Evolutionary conservation across 2,113 vertebrate genomes (phyloP), one percentile per base, ranked within the genome.

Genomic region (Larimichthys crocea): DNA sequence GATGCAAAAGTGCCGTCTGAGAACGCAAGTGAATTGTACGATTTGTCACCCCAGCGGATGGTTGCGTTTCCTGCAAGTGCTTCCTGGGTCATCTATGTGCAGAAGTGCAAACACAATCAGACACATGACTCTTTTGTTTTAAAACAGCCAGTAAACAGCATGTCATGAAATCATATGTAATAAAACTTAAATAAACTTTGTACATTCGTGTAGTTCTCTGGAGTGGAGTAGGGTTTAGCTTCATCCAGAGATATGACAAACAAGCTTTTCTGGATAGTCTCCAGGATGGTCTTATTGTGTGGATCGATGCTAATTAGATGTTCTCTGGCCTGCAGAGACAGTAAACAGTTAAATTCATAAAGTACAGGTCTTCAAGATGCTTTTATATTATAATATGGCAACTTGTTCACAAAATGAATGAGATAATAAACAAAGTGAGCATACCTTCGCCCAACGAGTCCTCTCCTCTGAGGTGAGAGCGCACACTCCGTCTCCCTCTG

Each of bases 21-120:
- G 77, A 96, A 99, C 66, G 89, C 85, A 15, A 99, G 70, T 3
- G 84, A 81, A n/a, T 96, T 98, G 92, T 98, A 99, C 10, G 98
- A 98, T 91, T 99, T 99, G 92, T 99, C 98, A 50, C 98, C 98
- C 98, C 98, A 99, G 88, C 97, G 97, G 29, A 94, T 63, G 9
- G 95, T 95, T 0, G 97, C 96, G 88, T 99, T 91, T 50, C 98
- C 98, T 29, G 7, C 19, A 1, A 99, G 82, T 0, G 92, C 75
- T 85, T 94, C 73, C 66, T 52, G 29, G 0, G 92, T 93, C 26
- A 97, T 0, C 98, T 99, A 90, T 73, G 91, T 48, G 20, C 88
- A 72, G 75, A 91, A 63, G 42, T 46, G 6, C 10, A 62, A 75
- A 60, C 4, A 74, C 24, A 76, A 6, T 62, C 11, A 82, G 26